Evolutionary conservation across 2,888 invertebrate genomes (phyloP).

Genomic region (Eupithecia subfuscata): DNA sequence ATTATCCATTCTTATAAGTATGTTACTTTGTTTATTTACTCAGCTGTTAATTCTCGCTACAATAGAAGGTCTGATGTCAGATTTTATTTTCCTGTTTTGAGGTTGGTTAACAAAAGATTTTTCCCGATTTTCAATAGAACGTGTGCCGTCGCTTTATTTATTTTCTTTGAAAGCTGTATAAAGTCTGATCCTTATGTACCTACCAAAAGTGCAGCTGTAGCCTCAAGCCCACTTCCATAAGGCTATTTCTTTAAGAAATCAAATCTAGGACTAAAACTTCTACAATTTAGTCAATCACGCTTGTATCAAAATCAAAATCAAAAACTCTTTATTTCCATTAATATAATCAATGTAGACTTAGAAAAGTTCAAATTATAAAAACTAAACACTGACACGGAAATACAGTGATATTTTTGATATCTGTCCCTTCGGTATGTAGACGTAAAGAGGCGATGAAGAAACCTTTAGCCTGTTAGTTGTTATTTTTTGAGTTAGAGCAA

Average conservation of each 20-base stretch:
- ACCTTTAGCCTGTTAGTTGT: too few relatives aligned
- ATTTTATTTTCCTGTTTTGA: background rate
- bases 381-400: too few relatives aligned
- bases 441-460: too few relatives aligned
- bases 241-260: slow-evolving; percentile 7
- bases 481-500: too few relatives aligned
- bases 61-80: background rate
- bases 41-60: background rate
- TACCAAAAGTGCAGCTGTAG: background rate
- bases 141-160: background rate
- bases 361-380: too few relatives aligned
- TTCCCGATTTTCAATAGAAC: background rate
- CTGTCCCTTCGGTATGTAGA: too few relatives aligned
- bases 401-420: too few relatives aligned
- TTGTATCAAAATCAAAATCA: too few relatives aligned
- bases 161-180: background rate
- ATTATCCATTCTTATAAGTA: too few relatives aligned
- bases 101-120: background rate
- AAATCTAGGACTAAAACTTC: slow-evolving; percentile 56
- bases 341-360: too few relatives aligned
- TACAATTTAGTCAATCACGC: slow-evolving; percentile 78
- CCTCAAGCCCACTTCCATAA: background rate
- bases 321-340: too few relatives aligned
- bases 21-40: background rate
- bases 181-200: background rate